Evolutionary conservation across 2,888 invertebrate genomes (phyloP).

Genomic region (Archips xylosteana): DNA sequence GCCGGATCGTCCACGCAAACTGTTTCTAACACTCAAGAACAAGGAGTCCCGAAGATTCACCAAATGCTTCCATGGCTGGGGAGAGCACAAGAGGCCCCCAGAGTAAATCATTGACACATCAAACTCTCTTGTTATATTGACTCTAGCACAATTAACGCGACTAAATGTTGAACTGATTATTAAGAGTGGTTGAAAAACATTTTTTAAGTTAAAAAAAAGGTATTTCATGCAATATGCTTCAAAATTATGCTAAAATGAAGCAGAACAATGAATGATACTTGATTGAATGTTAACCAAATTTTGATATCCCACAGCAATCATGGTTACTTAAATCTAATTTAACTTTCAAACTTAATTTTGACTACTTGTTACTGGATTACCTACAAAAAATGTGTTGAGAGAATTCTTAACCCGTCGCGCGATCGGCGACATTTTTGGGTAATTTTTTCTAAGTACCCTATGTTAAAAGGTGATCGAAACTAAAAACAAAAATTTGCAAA

Average conservation of each 20-base stretch:
- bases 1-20: conserved; percentile 94
- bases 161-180: not conserved
- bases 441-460: too few relatives aligned
- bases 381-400: not conserved
- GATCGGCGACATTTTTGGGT: too few relatives aligned
- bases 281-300: not conserved
- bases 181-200: not conserved
- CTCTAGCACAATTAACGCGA: not conserved
- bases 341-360: not conserved
- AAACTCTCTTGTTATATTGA: not conserved
- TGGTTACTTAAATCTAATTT: not conserved
- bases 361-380: not conserved
- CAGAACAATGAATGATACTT: not conserved
- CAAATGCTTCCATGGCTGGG: conserved; percentile 99
- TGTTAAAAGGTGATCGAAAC: too few relatives aligned
- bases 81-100: conserved; percentile 92
- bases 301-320: not conserved
- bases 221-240: too few relatives aligned
- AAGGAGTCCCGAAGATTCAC: conserved; percentile 98
- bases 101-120: conserved; percentile 81
- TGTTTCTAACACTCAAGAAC: conserved; percentile 97
- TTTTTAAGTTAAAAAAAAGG: not conserved
- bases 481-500: too few relatives aligned
- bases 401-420: too few relatives aligned
- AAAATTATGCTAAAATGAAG: not conserved